Evolutionary conservation across 2,888 invertebrate species (phyloP).

Genomic region (Ochropleura plecta): DNA sequence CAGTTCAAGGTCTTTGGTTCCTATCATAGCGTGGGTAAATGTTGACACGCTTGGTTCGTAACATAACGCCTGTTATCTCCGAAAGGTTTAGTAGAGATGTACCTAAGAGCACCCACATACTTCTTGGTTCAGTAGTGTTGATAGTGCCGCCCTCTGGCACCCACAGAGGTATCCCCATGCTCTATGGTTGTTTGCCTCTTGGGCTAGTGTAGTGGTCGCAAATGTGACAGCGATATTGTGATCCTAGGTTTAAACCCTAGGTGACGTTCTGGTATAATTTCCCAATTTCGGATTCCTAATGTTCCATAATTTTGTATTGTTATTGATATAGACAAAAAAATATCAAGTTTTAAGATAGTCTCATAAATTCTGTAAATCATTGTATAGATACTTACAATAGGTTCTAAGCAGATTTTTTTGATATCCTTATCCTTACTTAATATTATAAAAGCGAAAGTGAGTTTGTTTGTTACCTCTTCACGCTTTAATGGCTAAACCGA

Average conservation of each 20-base stretch:
- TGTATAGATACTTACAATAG: conserved; percentile 1
- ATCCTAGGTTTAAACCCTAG: background rate
- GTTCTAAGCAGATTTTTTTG: background rate
- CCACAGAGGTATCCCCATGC: too few species aligned
- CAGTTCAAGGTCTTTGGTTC: background rate
- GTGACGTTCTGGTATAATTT: background rate
- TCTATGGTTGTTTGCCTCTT: background rate
- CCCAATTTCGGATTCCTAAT: background rate
- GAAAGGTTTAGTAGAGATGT: too few species aligned
- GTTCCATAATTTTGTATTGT: background rate
- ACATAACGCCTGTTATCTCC: too few species aligned
- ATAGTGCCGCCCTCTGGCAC: background rate
- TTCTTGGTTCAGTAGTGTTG: background rate
- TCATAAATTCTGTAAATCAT: background rate
- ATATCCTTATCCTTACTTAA: too few species aligned
- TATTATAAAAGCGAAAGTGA: too few species aligned
- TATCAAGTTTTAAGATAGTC: background rate
- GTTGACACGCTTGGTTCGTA: background rate
- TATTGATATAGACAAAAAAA: background rate
- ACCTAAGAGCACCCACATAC: too few species aligned
- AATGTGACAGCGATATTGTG: background rate
- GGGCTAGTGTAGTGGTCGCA: background rate
- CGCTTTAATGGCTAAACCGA: too few species aligned
- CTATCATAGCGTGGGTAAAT: background rate
- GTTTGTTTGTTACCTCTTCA: too few species aligned